Evolutionary conservation across 2,888 invertebrate species (phyloP).

Genomic region (Ischnura elegans): DNA sequence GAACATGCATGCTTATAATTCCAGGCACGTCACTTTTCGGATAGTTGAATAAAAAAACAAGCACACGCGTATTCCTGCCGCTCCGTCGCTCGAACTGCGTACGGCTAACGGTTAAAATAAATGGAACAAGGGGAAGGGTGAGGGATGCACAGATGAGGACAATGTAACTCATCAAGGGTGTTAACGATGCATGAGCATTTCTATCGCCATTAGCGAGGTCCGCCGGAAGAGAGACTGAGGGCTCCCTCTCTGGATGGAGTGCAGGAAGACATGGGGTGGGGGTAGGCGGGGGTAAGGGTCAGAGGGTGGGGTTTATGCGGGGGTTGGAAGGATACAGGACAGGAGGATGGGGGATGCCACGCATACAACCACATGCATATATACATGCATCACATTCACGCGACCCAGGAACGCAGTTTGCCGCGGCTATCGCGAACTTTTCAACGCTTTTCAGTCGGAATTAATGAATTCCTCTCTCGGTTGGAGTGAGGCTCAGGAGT

Average conservation of each 20-base stretch:
- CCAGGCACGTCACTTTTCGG: neutral
- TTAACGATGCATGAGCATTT: conserved; percentile 20
- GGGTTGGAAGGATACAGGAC: neutral
- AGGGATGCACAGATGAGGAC: neutral
- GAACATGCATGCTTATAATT: no score
- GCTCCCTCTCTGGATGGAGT: neutral
- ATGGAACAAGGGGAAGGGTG: neutral
- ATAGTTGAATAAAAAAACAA: neutral
- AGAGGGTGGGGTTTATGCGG: neutral
- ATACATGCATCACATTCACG: neutral
- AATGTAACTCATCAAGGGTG: conserved; percentile 61
- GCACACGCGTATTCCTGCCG: neutral
- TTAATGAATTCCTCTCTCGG: neutral
- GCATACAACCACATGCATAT: neutral
- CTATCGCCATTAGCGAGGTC: conserved; percentile 51
- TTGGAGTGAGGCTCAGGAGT: neutral
- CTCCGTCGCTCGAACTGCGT: neutral
- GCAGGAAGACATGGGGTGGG: neutral
- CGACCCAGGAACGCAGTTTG: neutral
- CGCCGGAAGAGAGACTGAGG: conserved; percentile 10
- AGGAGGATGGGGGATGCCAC: neutral
- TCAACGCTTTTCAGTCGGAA: neutral
- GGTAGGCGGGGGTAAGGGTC: neutral
- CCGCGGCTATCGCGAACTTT: neutral
- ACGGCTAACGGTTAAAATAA: neutral